Evolutionary conservation across 2,113 vertebrate species (phyloP), one percentile per base, ranked within the genome.

Genomic region (Fulmarus glacialis): DNA sequence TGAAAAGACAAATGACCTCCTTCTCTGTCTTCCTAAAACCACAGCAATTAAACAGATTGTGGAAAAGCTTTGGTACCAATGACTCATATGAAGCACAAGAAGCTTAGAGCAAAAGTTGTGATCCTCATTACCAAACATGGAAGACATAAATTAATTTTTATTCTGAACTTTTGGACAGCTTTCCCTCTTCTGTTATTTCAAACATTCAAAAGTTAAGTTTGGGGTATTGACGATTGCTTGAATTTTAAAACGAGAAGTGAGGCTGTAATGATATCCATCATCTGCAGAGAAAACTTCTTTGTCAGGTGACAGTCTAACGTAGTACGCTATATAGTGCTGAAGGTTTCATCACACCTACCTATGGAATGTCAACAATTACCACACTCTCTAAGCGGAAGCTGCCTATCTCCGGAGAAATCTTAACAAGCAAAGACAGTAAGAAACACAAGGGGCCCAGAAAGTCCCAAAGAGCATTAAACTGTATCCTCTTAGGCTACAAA

Each of bases 361-460:
- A 78, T 60, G 63, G 56, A 94, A 85, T 59, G 67, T 59, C 73
- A 97, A 95, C 88, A 95, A 83, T 70, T 87, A 90, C 89, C 55
- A 82, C 63, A 59, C 22, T 38, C 40, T 59, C 47, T 82, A 89
- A 85, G 70, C 2, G 4, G 83, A 88, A 88, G 45, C 66, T 52
- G 59, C 60, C 77, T 87, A 91, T 89, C 89, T 87, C 77, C 24
- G 2, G 67, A 88, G 60, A 88, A 85, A 95, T 81, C 68, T 66
- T 89, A 90, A 88, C 47, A 93, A 82, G 78, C 18, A 72, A 84
- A 91, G 66, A 87, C 87, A 87, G 53, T 32, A 88, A 95, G 79
- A 93, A 93, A 95, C n/a, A 73, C 20, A 42, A 87, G 68, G 59
- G 58, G 19, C n/a, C 7, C 67, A 86, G 45, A 82, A 96, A 90